These are phyloP conservation scores for Ciona savignyi DNA, from an alignment of 23 tunicate species.

Conservation along the genomic window DNA sequence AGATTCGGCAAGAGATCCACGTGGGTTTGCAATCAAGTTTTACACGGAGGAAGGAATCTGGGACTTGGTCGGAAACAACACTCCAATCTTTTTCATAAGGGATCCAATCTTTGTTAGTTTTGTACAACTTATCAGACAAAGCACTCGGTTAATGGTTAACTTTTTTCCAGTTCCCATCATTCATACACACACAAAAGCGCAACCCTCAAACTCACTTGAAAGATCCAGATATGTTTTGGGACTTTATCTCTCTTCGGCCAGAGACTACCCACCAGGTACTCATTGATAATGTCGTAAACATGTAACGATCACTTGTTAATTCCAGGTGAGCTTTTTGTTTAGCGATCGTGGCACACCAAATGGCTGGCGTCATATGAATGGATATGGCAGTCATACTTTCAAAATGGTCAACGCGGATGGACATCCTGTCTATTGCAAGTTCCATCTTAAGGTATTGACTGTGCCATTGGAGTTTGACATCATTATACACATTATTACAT, in stretches of 20 bases:
- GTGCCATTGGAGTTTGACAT: no score
- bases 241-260: slow-evolving; percentile 87
- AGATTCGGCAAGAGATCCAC: slow-evolving; percentile 94
- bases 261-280: slow-evolving; percentile 90
- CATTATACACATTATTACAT: not conserved
- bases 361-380: slow-evolving; percentile 89
- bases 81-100: slow-evolving; percentile 89
- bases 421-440: slow-evolving; percentile 82
- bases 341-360: slow-evolving; percentile 93
- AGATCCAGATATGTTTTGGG: slow-evolving; percentile 99
- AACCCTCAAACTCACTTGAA: slow-evolving; percentile 93
- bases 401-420: slow-evolving; percentile 83
- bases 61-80: slow-evolving; percentile 97
- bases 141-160: not conserved
- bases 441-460: slow-evolving; percentile 94
- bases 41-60: slow-evolving; percentile 97
- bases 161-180: slow-evolving; percentile 85
- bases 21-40: slow-evolving; percentile 91
- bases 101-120: slow-evolving; percentile 92
- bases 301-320: no score
- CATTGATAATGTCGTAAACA: slow-evolving; percentile 16
- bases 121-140: no score
- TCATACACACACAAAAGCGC: slow-evolving; percentile 94
- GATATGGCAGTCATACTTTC: slow-evolving; percentile 95
- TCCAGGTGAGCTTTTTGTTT: slow-evolving; percentile 81